Evolutionary conservation across 2,113 vertebrate genomes (phyloP).

Genomic region (Micronycteris hirsuta): DNA sequence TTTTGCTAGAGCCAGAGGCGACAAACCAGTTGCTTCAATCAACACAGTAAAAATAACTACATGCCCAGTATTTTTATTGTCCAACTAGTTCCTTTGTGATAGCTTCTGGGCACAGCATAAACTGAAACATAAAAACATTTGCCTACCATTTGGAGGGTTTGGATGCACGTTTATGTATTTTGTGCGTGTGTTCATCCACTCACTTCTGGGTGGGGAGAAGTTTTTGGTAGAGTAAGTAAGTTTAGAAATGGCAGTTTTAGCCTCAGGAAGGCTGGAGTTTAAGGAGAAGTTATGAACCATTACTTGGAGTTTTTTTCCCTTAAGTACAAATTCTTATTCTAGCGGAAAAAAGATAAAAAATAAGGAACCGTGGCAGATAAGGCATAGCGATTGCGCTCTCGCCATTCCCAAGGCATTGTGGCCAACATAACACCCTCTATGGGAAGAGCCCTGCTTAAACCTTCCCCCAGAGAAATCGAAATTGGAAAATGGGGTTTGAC

Average conservation of each 20-base stretch:
- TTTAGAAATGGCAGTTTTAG: not conserved
- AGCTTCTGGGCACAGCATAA: not conserved
- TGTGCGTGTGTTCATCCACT: not conserved
- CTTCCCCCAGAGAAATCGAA: not conserved
- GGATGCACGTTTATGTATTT: not conserved
- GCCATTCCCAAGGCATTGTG: not conserved
- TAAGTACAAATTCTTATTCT: not conserved
- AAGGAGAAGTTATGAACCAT: not conserved
- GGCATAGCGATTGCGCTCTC: not conserved
- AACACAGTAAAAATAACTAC: not conserved
- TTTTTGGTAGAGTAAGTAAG: not conserved
- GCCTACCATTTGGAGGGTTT: not conserved
- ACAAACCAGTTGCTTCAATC: not conserved
- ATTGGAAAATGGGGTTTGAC: not conserved
- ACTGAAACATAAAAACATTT: not conserved
- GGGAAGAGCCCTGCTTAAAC: not conserved
- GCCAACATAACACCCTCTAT: not conserved
- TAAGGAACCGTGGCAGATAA: not conserved
- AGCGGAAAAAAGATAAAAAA: not conserved
- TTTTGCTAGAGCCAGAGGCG: not conserved
- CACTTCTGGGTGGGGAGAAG: not conserved
- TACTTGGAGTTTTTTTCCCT: not conserved
- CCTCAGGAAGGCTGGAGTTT: not conserved
- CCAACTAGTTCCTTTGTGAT: not conserved
- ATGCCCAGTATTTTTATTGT: not conserved